phyloP scores from a whole-genome alignment of 2,113 vertebrate genomes.

The Solea solea region DNA sequence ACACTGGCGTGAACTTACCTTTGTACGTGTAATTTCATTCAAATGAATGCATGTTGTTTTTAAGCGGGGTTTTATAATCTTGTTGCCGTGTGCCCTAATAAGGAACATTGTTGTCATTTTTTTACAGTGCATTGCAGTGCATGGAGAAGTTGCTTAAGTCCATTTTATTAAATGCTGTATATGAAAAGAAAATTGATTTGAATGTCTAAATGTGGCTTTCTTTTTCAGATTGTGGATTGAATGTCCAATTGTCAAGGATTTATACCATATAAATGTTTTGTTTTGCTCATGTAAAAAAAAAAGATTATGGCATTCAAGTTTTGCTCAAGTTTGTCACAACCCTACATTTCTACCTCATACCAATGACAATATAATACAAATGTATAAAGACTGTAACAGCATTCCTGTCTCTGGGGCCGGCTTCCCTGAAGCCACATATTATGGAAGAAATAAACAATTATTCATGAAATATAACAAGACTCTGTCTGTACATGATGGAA shows the following conservation, averaged over 20 bases:
- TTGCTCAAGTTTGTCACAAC: slow-evolving; percentile 57
- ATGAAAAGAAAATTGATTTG: slow-evolving; percentile 83
- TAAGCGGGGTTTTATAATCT: slow-evolving; percentile 86
- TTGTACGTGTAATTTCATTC: slow-evolving; percentile 83
- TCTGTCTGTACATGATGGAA: slow-evolving; percentile 25
- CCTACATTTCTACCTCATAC: slow-evolving; percentile 78
- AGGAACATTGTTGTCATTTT: slow-evolving; percentile 91
- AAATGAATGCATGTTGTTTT: slow-evolving; percentile 90
- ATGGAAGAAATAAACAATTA: slow-evolving; percentile 65
- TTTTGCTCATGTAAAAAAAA: slow-evolving; percentile 37
- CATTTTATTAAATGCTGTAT: slow-evolving; percentile 94
- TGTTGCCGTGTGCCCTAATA: slow-evolving; percentile 82
- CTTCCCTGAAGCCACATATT: slow-evolving; percentile 53
- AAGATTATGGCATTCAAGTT: slow-evolving; percentile 34
- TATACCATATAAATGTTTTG: slow-evolving; percentile 56
- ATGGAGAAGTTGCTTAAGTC: slow-evolving; percentile 89
- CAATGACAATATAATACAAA: slow-evolving; percentile 55
- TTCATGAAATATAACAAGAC: slow-evolving; percentile 46
- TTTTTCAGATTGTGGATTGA: slow-evolving; percentile 39
- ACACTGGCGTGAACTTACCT: slow-evolving; percentile 74
- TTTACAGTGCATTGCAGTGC: slow-evolving; percentile 93
- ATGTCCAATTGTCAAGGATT: slow-evolving; percentile 37
- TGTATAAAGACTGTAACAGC: slow-evolving; percentile 65
- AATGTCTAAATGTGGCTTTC: slow-evolving; percentile 84
- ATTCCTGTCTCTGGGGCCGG: slow-evolving; percentile 63